phyloP scores from a whole-genome alignment of 2,888 invertebrate genomes.

The Mythimna albipuncta region DNA sequence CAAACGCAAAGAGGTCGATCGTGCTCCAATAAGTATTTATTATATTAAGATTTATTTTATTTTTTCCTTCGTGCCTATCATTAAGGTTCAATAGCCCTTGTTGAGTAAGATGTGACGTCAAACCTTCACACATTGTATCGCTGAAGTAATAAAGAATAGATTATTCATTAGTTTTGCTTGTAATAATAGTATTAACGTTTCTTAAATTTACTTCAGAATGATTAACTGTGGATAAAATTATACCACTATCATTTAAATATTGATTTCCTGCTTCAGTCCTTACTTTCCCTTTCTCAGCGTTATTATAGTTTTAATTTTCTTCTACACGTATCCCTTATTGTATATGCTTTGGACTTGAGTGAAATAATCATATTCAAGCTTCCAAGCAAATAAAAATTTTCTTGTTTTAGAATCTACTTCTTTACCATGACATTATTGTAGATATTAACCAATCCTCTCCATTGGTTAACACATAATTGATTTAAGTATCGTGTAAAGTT shows the following conservation, averaged over 20 bases:
- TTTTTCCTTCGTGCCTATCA: constrained; percentile 52
- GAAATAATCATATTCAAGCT: too few relatives aligned
- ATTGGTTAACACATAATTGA: constrained; percentile 43
- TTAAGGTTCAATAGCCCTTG: constrained; percentile 60
- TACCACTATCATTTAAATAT: neutral
- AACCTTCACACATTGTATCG: constrained; percentile 27
- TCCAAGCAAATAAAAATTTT: neutral
- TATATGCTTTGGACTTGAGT: too few relatives aligned
- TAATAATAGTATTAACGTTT: neutral
- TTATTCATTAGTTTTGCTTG: constrained; percentile 7
- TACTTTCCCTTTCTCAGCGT: neutral
- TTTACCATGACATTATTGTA: constrained; percentile 40
- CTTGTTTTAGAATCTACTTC: constrained; percentile 9
- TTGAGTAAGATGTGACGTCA: constrained; percentile 49
- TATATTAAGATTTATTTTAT: constrained; percentile 59
- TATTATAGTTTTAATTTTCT: neutral
- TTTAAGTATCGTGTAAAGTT: constrained; percentile 39
- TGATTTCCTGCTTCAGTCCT: neutral
- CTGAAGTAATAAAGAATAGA: neutral
- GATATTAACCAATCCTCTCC: constrained; percentile 14
- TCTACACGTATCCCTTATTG: too few relatives aligned
- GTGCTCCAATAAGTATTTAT: constrained; percentile 62
- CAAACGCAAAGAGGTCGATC: constrained; percentile 61
- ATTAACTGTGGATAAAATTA: neutral
- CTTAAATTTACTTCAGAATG: neutral